Base-by-base conservation (phyloP, 2,888 invertebrate species). In the Melitaea athalia region DNA sequence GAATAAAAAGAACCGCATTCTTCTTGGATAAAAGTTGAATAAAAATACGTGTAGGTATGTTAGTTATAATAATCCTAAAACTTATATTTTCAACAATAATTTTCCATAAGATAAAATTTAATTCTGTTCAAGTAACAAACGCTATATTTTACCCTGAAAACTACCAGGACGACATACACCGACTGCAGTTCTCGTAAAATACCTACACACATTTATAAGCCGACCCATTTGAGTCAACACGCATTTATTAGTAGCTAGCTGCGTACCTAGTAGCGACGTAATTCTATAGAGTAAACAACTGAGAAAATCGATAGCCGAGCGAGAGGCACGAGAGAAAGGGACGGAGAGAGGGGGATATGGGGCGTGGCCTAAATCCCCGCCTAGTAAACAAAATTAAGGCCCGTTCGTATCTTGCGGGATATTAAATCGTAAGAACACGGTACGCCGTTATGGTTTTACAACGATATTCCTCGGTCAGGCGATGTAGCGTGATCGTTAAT, bases 201-300 rank as follows among this genome's bases (percentile, higher is more conserved):
- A 79, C 73, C 73, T 74, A 72, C 75, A 71, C 57, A 63, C 69
- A 72, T 72, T 79, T 82, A 85, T 83, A 82, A 84, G 78, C 77
- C 82, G 73, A 74, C 84, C 79, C 77, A 74, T 76, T 81, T 76
- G 78, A 82, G 84, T 84, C 81, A 83, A 82, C 86, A 81, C 75
- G 79, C 80, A 80, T 82, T 88, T 74, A 72, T 74, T 70, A 72
- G 66, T 68, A 68, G 68, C 53, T 50, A 55, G 68, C 70, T 61
- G 67, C 70, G 69, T 61, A 59, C 69, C 50, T 49, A 66, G 68
- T 77, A 83, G 81, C 85, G 75, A 79, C 81, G 84, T 82, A 85
- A 89, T 88, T 85, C 79, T 79, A 79, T 78, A 84, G 85, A 80
- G 88, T 89, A 90, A 90, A 90, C 89, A 90, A 71, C 43, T 33